phyloP scores from a whole-genome alignment of 2,797 vertebrate species.

The Coilia nasus region DNA sequence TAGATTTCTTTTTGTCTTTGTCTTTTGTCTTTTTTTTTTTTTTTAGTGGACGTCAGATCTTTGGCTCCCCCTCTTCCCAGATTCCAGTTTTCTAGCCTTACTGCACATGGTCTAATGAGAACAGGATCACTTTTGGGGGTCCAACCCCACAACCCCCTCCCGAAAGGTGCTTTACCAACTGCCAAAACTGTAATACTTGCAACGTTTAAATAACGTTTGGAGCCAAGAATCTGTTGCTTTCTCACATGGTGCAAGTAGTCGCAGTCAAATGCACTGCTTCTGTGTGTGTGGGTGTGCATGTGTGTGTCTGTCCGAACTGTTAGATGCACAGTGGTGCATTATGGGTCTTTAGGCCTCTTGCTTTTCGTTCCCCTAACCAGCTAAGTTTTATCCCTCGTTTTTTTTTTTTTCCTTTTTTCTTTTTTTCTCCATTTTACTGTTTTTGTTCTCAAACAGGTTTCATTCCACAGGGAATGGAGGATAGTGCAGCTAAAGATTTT shows the following conservation, averaged over 20 bases:
- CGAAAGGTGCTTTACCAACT: conserved; percentile 63
- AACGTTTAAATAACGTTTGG: conserved; percentile 40
- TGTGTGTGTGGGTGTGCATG: conserved; percentile 31
- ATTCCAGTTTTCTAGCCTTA: conserved; percentile 58
- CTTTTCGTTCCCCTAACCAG: conserved; percentile 47
- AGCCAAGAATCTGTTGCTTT: conserved; percentile 56
- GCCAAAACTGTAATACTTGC: conserved; percentile 57
- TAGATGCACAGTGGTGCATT: conserved; percentile 31
- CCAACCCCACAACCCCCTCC: conserved; percentile 30
- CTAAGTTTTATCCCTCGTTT: conserved; percentile 35
- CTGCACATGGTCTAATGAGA: conserved; percentile 54
- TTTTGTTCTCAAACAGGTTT: conserved; percentile 42
- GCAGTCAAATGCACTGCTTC: conserved; percentile 30
- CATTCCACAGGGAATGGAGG: conserved; percentile 52
- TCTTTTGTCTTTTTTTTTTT: neutral
- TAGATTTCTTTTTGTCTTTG: neutral
- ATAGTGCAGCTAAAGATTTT: conserved; percentile 63
- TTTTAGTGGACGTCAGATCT: conserved; percentile 45
- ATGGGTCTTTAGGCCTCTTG: conserved; percentile 38
- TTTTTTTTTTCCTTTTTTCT: conserved; percentile 2
- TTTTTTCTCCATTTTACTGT: neutral
- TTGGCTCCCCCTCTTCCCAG: conserved; percentile 47
- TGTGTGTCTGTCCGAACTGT: conserved; percentile 34
- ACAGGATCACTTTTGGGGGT: conserved; percentile 51
- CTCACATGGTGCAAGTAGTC: conserved; percentile 40